Evolutionary conservation across 2,797 vertebrate species (phyloP), one percentile per base, ranked within the genome.

Genomic region (Chaetophractus vellerosus): DNA sequence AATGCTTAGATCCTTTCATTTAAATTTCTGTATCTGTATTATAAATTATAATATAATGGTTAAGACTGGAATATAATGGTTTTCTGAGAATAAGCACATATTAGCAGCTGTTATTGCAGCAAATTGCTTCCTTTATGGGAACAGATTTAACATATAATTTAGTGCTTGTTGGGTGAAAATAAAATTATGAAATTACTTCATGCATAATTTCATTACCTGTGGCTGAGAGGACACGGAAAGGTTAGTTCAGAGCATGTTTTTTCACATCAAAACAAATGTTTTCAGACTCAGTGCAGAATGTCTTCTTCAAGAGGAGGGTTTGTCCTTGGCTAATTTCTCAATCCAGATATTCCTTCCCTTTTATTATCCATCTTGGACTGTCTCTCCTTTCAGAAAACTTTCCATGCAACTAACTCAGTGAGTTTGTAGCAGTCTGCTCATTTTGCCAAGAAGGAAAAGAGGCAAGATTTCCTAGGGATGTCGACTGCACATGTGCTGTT

Each of bases 111-210:
- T 75, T 90, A 69, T 48, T 68, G 18, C 7, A 72, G 88, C 38
- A 76, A 91, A 83, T 83, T 38, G 26, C 71, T 92, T 93, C 63
- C 71, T 41, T 59, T 45, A 75, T n/a, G 55, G 63, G 69, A 64
- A 75, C 6, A 66, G 41, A 82, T 76, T 78, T 74, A 81, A 55
- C 21, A 63, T 61, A 72, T 74, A 78, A 89, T 76, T 88, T 96
- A 96, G 63, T 82, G 45, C 88, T 94, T 90, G 36, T 94, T 74
- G 79, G 68, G 28, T 50, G 69, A 88, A 94, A 96, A 96, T 93
- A 68, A 72, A 93, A 94, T 94, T 83, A 88, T 61, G 48, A 79
- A 78, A 80, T 96, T 71, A 88, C 76, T 92, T 88, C 52, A 24
- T 74, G 55, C 31, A 55, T 76, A 68, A 96, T 85, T 63, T 41